A percentile compares a stretch with the other conserved stretches of the same genome.
Conservation (phyloP, 2,113 vertebrate genomes). For the Rhinopithecus roxellana region DNA sequence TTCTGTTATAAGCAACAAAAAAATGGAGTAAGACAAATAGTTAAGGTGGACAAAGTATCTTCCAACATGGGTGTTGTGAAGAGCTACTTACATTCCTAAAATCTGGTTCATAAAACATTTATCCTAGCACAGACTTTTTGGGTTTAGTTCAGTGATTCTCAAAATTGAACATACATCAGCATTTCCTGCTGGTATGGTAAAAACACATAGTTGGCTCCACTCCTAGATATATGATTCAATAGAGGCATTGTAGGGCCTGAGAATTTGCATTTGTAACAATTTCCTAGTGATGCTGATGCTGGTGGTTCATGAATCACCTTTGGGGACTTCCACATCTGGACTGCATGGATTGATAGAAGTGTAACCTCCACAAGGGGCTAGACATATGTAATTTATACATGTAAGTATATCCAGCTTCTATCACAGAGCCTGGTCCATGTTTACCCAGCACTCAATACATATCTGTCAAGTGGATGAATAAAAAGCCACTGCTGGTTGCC, state of each 20-base stretch:
- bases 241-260: background rate
- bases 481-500: background rate
- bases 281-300: background rate
- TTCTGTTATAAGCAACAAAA: background rate
- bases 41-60: background rate
- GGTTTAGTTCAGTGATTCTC: conserved; percentile 10
- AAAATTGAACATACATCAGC: background rate
- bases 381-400: background rate
- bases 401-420: background rate
- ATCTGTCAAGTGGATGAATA: background rate
- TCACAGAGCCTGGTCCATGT: background rate
- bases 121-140: background rate
- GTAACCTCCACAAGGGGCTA: background rate
- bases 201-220: background rate
- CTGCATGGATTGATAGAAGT: background rate
- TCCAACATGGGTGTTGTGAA: background rate
- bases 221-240: background rate
- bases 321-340: background rate
- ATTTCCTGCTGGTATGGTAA: background rate
- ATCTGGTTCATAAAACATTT: background rate
- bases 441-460: background rate
- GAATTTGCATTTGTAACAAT: background rate
- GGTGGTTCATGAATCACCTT: background rate
- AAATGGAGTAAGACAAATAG: background rate
- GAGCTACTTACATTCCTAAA: background rate